Percentiles rank a stretch among this genome's conserved stretches.
These are phyloP conservation scores for Daboia siamensis DNA, from an alignment of 2,113 vertebrate species.

Conservation along the genomic window DNA sequence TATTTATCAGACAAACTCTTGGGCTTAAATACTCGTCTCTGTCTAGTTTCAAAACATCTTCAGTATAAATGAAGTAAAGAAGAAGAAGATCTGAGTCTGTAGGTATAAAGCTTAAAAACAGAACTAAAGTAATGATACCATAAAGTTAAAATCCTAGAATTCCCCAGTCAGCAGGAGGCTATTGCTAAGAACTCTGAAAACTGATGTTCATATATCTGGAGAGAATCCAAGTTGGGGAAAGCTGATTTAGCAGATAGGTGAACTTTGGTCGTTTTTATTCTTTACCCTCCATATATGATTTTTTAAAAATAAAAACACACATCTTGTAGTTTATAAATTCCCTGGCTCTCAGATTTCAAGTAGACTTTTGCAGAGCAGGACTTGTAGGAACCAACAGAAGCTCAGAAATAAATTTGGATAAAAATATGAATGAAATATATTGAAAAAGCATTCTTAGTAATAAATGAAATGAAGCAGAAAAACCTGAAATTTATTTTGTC, in stretches of 20 bases:
- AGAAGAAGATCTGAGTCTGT: not conserved
- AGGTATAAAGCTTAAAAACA: not conserved
- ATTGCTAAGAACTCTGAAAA: not conserved
- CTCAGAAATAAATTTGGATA: not conserved
- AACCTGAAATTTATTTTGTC: not conserved
- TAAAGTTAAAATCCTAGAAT: not conserved
- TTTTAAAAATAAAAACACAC: not conserved
- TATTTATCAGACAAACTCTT: not conserved
- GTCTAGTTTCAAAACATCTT: not conserved
- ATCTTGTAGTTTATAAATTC: not conserved
- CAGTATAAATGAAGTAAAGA: not conserved
- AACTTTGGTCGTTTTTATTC: not conserved
- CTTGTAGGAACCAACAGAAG: not conserved
- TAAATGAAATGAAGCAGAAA: not conserved
- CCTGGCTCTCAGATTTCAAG: not conserved
- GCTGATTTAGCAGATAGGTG: not conserved
- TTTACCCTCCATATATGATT: not conserved
- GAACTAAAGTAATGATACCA: not conserved
- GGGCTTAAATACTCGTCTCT: not conserved
- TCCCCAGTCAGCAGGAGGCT: not conserved
- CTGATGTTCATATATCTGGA: not conserved
- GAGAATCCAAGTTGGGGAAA: not conserved
- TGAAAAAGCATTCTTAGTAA: not conserved
- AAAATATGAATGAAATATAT: not conserved
- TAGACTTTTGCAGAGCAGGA: not conserved